Base-by-base conservation (phyloP, 2,888 invertebrate genomes). In the Chymomyza caudatula region DNA sequence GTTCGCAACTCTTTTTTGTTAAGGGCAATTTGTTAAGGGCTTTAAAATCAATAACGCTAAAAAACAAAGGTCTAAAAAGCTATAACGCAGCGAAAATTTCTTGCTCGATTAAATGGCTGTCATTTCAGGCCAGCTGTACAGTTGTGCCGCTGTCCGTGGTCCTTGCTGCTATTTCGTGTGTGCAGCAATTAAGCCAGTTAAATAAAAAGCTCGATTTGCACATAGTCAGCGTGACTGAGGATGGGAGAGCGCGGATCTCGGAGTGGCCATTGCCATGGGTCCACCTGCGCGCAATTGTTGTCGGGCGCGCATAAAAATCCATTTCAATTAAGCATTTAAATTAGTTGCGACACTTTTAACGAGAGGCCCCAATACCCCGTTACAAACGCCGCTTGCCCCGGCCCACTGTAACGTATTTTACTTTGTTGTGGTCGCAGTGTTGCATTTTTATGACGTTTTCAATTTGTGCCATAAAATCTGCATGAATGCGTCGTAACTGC, bases 321-420 rank as follows among this genome's bases (percentile, higher is more conserved):
- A 84, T 87, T 86, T 88, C 87, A 87, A 87, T 86, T 87, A 86
- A 87, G 82, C 74, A 86, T 87, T 87, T 84, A 86, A 86, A 86
- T 87, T 86, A 87, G 86, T 87, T 85, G 81, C 81, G 74, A 87
- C 87, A 83, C 85, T 77, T 77, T 74, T 73, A 73, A 67, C 64
- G 61, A 74, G 54, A 51, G 2, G 17, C 19, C 49, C 11, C 29
- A 22, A 54, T 61, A 52, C 56, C 47, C 17, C 53, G 63, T 15
- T 52, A 49, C 55, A 56, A 52, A n/a, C 44, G 51, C 22, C 42
- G 5, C 37, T 1, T 8, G 11, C 19, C 5, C 6, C 22, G 2
- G 49, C 17, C 19, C 54, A 6, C 60, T 20, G 59, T 15, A 6
- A 15, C 19, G 20, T 23, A 23, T 37, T 44, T 47, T 54, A 83